Conservation (phyloP, 1,140 invertebrate genomes). For the Aricia agestis region DNA sequence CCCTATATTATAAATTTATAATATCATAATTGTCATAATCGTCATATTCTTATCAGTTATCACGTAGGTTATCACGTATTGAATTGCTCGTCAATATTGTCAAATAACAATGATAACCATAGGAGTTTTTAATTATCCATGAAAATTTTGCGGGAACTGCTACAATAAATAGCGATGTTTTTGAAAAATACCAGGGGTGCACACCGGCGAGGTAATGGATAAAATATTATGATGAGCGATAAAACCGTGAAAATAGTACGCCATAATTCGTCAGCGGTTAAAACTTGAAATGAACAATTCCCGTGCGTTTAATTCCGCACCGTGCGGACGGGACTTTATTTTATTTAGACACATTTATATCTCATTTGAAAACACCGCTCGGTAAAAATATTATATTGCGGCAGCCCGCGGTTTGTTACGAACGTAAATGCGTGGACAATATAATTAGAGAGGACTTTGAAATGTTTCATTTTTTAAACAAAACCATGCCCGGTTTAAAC, state of each 20-base stretch:
- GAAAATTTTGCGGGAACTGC: too few relatives aligned
- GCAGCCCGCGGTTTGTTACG: not conserved
- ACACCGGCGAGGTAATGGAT: not conserved
- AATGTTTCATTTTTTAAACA: not conserved
- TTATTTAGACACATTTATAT: conserved; percentile 16
- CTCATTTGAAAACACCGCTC: conserved; percentile 2
- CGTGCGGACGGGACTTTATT: conserved; percentile 23
- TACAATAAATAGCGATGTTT: not conserved
- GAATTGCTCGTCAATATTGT: too few relatives aligned
- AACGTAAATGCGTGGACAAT: not conserved
- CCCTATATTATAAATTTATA: too few relatives aligned
- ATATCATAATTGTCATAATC: too few relatives aligned
- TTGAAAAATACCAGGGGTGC: not conserved
- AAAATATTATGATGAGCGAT: not conserved
- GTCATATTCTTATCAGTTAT: too few relatives aligned
- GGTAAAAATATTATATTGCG: not conserved
- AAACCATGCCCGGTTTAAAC: not conserved
- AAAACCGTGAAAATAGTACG: conserved; percentile 4
- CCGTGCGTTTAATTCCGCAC: conserved; percentile 23
- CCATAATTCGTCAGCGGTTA: conserved; percentile 19
- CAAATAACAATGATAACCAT: too few relatives aligned
- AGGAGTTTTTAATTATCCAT: too few relatives aligned
- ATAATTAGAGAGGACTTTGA: not conserved
- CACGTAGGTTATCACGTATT: too few relatives aligned
- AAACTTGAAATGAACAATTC: conserved; percentile 29